Percentiles rank a stretch among this genome's conserved stretches.
Evolutionary conservation across 2,113 vertebrate genomes (phyloP).

Genomic region (Parus major): DNA sequence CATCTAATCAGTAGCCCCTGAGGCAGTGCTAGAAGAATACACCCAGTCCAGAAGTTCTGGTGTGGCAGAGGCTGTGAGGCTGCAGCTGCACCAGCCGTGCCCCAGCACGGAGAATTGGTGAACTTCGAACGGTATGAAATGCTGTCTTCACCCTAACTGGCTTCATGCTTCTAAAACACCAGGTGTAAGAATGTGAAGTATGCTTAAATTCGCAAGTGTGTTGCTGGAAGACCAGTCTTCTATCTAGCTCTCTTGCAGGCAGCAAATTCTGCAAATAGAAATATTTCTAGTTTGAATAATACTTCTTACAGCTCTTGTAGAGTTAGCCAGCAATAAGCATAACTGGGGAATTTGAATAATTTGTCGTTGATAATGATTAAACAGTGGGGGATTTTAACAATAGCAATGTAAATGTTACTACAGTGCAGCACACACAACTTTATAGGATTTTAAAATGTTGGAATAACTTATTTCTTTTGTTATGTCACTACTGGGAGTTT

Average conservation of each 20-base stretch:
- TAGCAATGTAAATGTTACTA: neutral
- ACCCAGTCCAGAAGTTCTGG: neutral
- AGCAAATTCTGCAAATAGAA: neutral
- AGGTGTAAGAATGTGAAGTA: neutral
- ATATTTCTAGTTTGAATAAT: neutral
- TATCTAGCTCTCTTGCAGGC: neutral
- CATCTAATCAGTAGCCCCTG: neutral
- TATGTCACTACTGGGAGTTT: neutral
- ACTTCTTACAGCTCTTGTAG: neutral
- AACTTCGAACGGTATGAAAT: neutral
- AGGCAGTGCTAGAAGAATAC: neutral
- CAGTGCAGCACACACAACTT: neutral
- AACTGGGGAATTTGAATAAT: neutral
- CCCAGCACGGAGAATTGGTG: accelerated
- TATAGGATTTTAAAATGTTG: neutral
- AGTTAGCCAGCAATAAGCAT: neutral
- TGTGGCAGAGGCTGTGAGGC: neutral
- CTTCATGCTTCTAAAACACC: neutral
- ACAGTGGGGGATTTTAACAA: neutral
- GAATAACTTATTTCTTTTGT: neutral
- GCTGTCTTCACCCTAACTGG: neutral
- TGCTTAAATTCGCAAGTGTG: neutral
- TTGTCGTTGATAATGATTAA: neutral
- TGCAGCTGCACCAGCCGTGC: neutral
- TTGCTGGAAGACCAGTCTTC: neutral